Evolutionary conservation across 2,888 invertebrate genomes (phyloP), one percentile per base, ranked within the genome.

Genomic region (Nomada lathburiana): DNA sequence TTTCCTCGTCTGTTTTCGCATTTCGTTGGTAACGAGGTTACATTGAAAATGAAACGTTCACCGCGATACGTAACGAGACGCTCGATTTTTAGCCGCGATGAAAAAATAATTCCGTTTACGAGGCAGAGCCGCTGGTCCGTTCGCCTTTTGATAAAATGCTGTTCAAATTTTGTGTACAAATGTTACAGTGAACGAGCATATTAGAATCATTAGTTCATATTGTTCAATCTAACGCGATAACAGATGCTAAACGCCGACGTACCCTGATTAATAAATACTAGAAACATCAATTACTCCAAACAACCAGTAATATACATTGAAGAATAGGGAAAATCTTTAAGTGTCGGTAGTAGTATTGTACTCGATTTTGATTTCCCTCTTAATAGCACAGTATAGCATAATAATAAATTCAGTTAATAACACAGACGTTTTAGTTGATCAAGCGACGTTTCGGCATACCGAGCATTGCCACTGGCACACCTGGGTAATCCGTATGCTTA

Each of bases 401-500:
- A 36, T 36, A 36, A 36, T 36, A 36, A 36, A 7, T 36, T 36
- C 36, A 7, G 36, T 36, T 47, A 47, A 23, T 36, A 63, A 20
- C 60, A 42, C 11, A 18, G 44, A 29, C 18, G 55, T 10, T 11
- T 44, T 23, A 60, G 36, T 67, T 69, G 73, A 69, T 73, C 47
- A 63, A 79, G 55, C 62, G 62, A 5, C 44, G 47, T 76, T 42
- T 36, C 13, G 23, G 36, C 29, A 2, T 2, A 13, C 20, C 26
- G 23, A 26, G 67, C 59, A 75, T 85, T 81, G 70, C 52, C 55
- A 42, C 59, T n/a, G 63, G 55, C 67, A 77, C 57, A 59, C 63
- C 55, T 57, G 75, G 64, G 65, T 88, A 82, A 88, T 84, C 78
- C 53, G 60, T 26, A 63, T 36, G 64, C 63, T 64, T 70, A 63